Percentiles rank a stretch among this genome's conserved stretches.
Evolutionary conservation across 2,888 invertebrate species (phyloP).

Genomic region (Scaptomyza caliginosa): DNA sequence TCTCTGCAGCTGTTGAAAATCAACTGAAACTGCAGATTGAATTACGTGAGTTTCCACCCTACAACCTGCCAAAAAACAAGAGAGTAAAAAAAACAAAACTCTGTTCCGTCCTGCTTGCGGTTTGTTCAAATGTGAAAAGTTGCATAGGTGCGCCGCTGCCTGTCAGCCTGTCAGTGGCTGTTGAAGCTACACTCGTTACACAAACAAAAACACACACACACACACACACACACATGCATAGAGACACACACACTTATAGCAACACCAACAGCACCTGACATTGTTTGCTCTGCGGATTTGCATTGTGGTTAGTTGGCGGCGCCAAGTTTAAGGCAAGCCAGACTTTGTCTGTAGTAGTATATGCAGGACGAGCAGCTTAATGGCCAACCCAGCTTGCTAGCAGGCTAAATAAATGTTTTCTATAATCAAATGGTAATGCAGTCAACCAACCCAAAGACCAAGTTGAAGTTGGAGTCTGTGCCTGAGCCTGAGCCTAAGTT

Average conservation of each 20-base stretch:
- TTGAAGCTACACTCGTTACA: conserved; percentile 17
- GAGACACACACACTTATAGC: too few relatives aligned
- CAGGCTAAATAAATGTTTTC: conserved; percentile 76
- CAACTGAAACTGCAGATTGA: conserved; percentile 69
- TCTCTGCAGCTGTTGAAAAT: conserved; percentile 62
- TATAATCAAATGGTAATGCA: conserved; percentile 78
- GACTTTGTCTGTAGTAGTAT: conserved; percentile 5
- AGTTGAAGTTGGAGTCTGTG: conserved; percentile 7
- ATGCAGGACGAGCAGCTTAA: conserved; percentile 26
- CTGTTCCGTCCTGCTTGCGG: background rate
- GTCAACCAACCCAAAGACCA: conserved; percentile 43
- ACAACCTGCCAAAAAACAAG: background rate
- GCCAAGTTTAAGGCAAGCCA: conserved; percentile 54
- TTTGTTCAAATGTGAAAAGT: conserved; percentile 57
- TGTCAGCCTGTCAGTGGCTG: conserved; percentile 73
- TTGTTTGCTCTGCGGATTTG: conserved; percentile 79
- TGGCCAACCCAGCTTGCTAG: conserved; percentile 14
- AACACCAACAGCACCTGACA: conserved; percentile 69
- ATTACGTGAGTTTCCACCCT: conserved; percentile 48
- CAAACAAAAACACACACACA: conserved; percentile 23
- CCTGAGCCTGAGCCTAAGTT: conserved; percentile 38
- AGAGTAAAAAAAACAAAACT: too few relatives aligned
- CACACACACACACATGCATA: conserved; percentile 8
- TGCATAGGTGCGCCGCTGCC: conserved; percentile 70
- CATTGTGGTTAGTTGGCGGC: conserved; percentile 76